These are phyloP conservation scores for Choristoneura rosaceana DNA, from an alignment of 2,888 invertebrate genomes.

Conservation along the genomic window DNA sequence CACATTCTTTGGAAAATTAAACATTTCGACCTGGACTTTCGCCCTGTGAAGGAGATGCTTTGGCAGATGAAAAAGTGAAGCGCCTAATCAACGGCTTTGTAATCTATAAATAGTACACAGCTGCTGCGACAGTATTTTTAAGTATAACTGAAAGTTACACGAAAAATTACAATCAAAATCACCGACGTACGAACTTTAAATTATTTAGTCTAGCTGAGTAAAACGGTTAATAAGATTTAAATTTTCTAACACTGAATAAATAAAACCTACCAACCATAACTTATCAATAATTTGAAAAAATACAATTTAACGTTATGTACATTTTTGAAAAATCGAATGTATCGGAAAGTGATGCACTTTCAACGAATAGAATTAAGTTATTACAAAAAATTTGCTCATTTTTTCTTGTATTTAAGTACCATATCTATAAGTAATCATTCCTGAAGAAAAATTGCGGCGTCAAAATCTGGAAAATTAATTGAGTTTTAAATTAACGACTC, in stretches of 20 bases:
- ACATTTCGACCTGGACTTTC: slow-evolving; percentile 57
- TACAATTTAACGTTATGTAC: too few relatives aligned
- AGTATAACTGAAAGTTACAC: not conserved
- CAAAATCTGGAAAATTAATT: not conserved
- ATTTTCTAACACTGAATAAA: too few relatives aligned
- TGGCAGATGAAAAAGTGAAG: slow-evolving; percentile 15
- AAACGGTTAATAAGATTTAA: too few relatives aligned
- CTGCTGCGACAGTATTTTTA: not conserved
- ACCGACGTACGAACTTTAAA: too few relatives aligned
- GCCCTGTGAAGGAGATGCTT: slow-evolving; percentile 40
- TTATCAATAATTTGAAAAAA: too few relatives aligned
- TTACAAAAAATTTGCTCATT: too few relatives aligned
- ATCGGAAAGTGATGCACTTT: too few relatives aligned
- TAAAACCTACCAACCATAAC: too few relatives aligned
- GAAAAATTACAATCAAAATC: too few relatives aligned
- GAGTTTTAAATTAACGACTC: not conserved
- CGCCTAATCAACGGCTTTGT: not conserved
- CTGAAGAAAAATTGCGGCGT: not conserved
- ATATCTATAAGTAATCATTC: not conserved
- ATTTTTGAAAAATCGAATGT: too few relatives aligned
- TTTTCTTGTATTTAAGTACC: not conserved
- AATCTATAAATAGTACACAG: not conserved
- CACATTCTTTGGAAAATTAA: slow-evolving; percentile 75
- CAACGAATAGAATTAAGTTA: too few relatives aligned
- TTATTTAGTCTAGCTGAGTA: too few relatives aligned